Percentiles rank a stretch among this genome's conserved stretches.
phyloP scores from a whole-genome alignment of 2,113 vertebrate species.

The Platysternon megacephalum region DNA sequence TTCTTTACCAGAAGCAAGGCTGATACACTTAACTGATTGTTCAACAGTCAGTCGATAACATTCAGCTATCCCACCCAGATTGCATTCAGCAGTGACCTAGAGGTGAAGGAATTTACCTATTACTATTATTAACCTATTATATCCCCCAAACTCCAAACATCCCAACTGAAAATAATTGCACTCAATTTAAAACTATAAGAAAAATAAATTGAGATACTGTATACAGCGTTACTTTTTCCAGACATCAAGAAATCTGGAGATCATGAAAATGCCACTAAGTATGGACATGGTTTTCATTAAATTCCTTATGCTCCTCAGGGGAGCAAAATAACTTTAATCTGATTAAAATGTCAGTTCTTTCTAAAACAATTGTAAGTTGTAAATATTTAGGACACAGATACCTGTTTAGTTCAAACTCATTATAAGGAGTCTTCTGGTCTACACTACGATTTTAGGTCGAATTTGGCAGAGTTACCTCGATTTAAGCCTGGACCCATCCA shows the following conservation, averaged over 20 bases:
- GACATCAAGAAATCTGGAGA: conserved; percentile 11
- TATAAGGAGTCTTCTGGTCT: conserved; percentile 57
- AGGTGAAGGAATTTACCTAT: not conserved
- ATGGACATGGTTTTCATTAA: conserved; percentile 35
- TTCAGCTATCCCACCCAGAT: not conserved
- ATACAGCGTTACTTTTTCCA: not conserved
- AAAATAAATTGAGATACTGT: not conserved
- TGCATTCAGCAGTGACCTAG: not conserved
- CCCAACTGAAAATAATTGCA: not conserved
- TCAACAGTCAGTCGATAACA: not conserved
- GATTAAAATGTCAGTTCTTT: conserved; percentile 66
- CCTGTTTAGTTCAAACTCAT: conserved; percentile 46
- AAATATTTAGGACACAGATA: conserved; percentile 66
- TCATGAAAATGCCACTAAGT: not conserved
- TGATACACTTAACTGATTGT: not conserved
- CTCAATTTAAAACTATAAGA: conserved; percentile 11
- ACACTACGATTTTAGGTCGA: no score
- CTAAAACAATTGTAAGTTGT: conserved; percentile 48
- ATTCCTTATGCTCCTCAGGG: conserved; percentile 9
- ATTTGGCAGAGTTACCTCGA: no score
- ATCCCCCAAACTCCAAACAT: not conserved
- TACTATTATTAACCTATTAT: not conserved
- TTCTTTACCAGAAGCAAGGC: not conserved
- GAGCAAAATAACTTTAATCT: conserved; percentile 34
- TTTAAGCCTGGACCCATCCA: no score